Percentiles rank a stretch among this genome's conserved stretches.
Conservation (phyloP, 2,113 vertebrate species). For the Sphyrna mokarran region DNA sequence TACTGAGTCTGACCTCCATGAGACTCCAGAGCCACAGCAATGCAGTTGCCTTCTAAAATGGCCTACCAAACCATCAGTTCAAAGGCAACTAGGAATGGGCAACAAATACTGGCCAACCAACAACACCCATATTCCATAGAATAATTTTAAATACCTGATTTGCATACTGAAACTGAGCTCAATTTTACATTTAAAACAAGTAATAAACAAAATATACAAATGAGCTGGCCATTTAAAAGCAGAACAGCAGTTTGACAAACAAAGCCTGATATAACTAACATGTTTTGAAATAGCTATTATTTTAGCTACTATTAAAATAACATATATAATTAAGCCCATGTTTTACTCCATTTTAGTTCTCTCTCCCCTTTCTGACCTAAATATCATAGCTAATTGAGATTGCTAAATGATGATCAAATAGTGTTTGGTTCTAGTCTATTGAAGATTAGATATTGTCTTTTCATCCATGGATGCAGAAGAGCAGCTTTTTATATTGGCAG, state of each 20-base stretch:
- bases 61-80: no score
- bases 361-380: not conserved
- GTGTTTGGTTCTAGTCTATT: not conserved
- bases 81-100: no score
- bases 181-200: not conserved
- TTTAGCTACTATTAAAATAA: not conserved
- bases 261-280: not conserved
- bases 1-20: no score
- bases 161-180: not conserved
- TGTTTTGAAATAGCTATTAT: not conserved
- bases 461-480: not conserved
- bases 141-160: no score
- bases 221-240: not conserved
- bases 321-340: not conserved
- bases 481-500: not conserved
- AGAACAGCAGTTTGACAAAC: not conserved
- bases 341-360: not conserved
- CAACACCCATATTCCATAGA: no score
- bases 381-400: not conserved
- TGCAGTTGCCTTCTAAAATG: no score
- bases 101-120: no score
- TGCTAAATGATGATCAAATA: not conserved
- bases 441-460: not conserved
- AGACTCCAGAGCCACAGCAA: no score
- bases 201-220: not conserved